Evolutionary conservation across 2,113 vertebrate species (phyloP).

Genomic region (Capricornis sumatraensis): DNA sequence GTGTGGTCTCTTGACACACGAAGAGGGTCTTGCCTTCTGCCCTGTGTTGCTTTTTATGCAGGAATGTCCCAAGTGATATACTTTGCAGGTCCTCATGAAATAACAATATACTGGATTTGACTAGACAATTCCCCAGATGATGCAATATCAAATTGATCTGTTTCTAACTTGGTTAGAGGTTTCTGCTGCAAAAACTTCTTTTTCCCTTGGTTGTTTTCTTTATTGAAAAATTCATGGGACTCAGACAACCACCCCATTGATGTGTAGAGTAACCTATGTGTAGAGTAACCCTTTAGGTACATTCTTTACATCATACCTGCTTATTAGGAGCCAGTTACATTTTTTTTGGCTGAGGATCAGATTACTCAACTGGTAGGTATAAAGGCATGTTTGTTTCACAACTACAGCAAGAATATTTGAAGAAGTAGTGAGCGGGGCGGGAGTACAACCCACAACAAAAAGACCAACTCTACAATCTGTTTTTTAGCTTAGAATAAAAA

Average conservation of each 20-base stretch:
- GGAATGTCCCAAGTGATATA: background rate
- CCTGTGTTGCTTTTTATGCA: background rate
- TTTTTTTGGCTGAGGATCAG: constrained; percentile 57
- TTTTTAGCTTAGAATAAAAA: constrained; percentile 19
- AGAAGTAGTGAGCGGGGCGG: background rate
- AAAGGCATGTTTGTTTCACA: constrained; percentile 57
- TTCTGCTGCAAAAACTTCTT: constrained; percentile 7
- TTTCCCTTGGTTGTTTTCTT: constrained; percentile 43
- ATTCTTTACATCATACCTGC: constrained; percentile 44
- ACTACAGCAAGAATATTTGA: background rate
- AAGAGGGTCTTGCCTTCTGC: background rate
- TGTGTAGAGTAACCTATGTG: background rate
- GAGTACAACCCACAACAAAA: background rate
- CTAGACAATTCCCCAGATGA: background rate
- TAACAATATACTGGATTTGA: background rate
- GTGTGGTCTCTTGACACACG: background rate
- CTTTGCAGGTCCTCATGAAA: background rate
- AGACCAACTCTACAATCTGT: background rate
- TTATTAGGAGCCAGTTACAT: constrained; percentile 41
- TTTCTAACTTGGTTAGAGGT: constrained; percentile 2
- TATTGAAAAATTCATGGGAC: constrained; percentile 18
- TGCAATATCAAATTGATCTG: background rate
- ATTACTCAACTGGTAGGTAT: constrained; percentile 46
- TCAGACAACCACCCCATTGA: constrained; percentile 14
- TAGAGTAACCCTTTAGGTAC: constrained; percentile 26